Evolutionary conservation across 2,888 invertebrate genomes (phyloP), one percentile per base, ranked within the genome.

Genomic region (Lithophane ornitopus): DNA sequence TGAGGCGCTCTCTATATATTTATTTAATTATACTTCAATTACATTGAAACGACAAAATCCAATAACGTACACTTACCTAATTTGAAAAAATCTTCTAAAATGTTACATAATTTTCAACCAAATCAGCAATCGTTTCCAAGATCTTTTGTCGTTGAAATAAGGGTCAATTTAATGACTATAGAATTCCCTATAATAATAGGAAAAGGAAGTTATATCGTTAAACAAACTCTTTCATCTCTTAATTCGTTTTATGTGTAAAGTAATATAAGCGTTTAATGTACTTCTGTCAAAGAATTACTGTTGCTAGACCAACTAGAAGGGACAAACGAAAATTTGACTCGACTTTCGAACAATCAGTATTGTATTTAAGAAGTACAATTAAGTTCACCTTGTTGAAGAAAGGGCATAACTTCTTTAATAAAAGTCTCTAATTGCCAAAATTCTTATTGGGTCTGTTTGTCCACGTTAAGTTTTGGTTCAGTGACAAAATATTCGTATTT

Each of bases 191-290:
- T 70, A 76, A 76, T 76, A 82, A 69, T 74, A 41, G 65, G 8
- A 49, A 70, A 74, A 62, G 76, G 70, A 84, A 85, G 78, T 75
- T 71, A 71, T 67, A 73, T 74, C 69, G 76, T 75, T 82, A 84
- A 87, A 88, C 85, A 90, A 91, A 87, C 89, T 88, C 85, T 90
- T 91, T 87, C 89, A 89, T 90, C 89, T 90, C 89, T 89, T 91
- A 92, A 92, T 92, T 91, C 89, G 85, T 90, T 91, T 91, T 90
- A 87, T 90, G 92, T 91, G 84, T 86, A 75, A 82, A 90, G 89
- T 86, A 90, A 90, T 88, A 90, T 88, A 89, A 88, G 87, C 88
- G 86, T 90, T 89, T 90, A 90, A 91, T 90, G 89, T 89, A 87
- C 86, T 87, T 87, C 71, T 67, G 63, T 19, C 82, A 58, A 19